Conservation (phyloP, 2,797 vertebrate genomes). For the Buphagus erythrorhynchus region DNA sequence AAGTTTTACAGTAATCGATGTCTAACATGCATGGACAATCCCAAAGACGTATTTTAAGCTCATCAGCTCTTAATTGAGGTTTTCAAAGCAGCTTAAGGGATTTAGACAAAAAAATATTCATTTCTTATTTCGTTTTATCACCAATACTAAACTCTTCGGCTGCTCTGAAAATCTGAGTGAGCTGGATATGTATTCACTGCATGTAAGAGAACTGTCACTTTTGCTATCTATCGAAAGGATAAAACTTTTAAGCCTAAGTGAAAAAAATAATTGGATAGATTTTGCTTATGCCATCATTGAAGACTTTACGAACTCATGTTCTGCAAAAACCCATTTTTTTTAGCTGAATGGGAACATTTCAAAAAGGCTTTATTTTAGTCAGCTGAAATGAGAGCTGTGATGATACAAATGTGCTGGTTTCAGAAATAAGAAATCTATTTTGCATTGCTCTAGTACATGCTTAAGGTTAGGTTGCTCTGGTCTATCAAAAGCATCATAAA, state of each 20-base stretch:
- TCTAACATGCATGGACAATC: not conserved
- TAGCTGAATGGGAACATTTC: not conserved
- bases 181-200: not conserved
- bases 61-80: constrained; percentile 24
- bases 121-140: constrained; percentile 10
- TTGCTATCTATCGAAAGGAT: not conserved
- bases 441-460: not conserved
- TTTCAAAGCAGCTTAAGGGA: not conserved
- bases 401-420: not conserved
- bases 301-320: fast-evolving
- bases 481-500: not conserved
- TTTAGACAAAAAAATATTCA: constrained; percentile 13
- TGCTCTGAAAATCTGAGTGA: not conserved
- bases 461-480: not conserved
- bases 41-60: constrained; percentile 3
- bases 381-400: not conserved
- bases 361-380: not conserved
- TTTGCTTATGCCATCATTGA: not conserved
- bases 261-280: constrained; percentile 4
- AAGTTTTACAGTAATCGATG: not conserved
- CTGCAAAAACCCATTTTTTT: not conserved
- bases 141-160: not conserved
- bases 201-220: not conserved
- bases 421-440: not conserved
- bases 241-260: not conserved